A percentile compares a stretch with the other conserved stretches of the same genome.
These are phyloP conservation scores for Metopolophium dirhodum DNA, from an alignment of 1,140 invertebrate species.

Conservation along the genomic window DNA sequence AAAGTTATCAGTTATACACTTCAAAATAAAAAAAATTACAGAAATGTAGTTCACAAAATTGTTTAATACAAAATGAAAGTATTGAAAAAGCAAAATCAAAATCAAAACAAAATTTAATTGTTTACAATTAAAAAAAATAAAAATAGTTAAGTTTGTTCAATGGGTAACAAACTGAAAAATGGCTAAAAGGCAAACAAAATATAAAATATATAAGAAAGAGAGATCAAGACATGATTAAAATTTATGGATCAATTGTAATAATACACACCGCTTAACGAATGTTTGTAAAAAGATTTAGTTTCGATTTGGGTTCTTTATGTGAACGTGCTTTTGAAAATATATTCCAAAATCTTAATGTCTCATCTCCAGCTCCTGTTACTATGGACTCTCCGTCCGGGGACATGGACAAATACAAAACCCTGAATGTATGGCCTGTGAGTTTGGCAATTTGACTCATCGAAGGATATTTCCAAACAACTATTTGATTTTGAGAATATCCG, in stretches of 20 bases:
- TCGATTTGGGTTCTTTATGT: conserved; percentile 56
- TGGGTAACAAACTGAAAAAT: conserved; percentile 49
- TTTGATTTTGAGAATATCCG: conserved; percentile 99
- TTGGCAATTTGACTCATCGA: conserved; percentile 94
- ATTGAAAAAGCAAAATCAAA: conserved; percentile 12
- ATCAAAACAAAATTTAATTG: conserved; percentile 40
- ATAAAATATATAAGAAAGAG: conserved; percentile 56
- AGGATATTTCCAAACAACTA: conserved; percentile 99
- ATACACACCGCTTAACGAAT: conserved; percentile 50
- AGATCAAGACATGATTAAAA: conserved; percentile 51
- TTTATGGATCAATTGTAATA: conserved; percentile 33
- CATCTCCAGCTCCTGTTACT: conserved; percentile 98
- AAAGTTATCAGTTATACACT: neutral
- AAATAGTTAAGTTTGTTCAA: conserved; percentile 56
- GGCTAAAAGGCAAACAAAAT: conserved; percentile 51
- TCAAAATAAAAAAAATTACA: conserved; percentile 33
- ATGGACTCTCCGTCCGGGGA: conserved; percentile 99
- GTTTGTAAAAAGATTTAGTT: conserved; percentile 58
- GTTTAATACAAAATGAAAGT: neutral
- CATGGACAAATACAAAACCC: conserved; percentile 96
- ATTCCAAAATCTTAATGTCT: conserved; percentile 99
- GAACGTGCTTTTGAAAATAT: conserved; percentile 97
- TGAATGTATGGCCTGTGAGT: conserved; percentile 95
- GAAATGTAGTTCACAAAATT: conserved; percentile 39
- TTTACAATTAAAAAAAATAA: conserved; percentile 35